A percentile compares a stretch with the other conserved stretches of the same genome.
phyloP scores from a whole-genome alignment of 1,140 invertebrate genomes.

The Euura lappo region DNA sequence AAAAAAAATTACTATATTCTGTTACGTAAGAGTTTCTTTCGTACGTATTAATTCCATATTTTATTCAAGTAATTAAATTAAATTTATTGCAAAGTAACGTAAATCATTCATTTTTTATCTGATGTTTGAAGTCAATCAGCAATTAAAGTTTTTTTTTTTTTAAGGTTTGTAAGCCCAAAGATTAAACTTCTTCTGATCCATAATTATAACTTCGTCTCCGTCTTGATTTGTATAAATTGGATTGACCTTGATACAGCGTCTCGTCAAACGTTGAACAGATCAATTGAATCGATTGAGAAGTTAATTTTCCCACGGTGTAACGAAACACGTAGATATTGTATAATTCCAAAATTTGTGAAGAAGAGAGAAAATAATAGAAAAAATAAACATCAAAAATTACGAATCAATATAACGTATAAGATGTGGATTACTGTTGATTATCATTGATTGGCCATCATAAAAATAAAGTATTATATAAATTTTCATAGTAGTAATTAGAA shows the following conservation, averaged over 20 bases:
- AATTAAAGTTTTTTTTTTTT: conserved; percentile 14
- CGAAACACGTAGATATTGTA: conserved; percentile 33
- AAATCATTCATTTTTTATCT: neutral
- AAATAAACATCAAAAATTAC: neutral
- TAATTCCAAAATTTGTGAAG: conserved; percentile 28
- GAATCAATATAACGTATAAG: conserved; percentile 31
- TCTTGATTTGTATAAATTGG: neutral
- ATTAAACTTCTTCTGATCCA: neutral
- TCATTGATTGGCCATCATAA: conserved; percentile 36
- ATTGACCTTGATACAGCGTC: too few relatives aligned
- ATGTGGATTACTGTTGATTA: conserved; percentile 41
- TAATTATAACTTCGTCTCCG: neutral
- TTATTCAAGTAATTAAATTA: conserved; percentile 13
- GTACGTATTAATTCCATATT: conserved; percentile 17
- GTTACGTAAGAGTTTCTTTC: conserved; percentile 18
- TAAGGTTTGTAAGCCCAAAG: neutral
- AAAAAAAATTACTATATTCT: neutral
- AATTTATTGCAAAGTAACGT: conserved; percentile 26
- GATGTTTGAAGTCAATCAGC: neutral
- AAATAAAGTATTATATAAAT: conserved; percentile 18
- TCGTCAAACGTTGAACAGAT: too few relatives aligned
- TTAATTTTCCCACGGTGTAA: conserved; percentile 36
- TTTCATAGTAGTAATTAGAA: conserved; percentile 28
- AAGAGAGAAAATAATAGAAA: too few relatives aligned
- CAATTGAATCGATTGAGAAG: too few relatives aligned